Conservation (phyloP, 2,797 vertebrate genomes). For the Poecilia gillii region DNA sequence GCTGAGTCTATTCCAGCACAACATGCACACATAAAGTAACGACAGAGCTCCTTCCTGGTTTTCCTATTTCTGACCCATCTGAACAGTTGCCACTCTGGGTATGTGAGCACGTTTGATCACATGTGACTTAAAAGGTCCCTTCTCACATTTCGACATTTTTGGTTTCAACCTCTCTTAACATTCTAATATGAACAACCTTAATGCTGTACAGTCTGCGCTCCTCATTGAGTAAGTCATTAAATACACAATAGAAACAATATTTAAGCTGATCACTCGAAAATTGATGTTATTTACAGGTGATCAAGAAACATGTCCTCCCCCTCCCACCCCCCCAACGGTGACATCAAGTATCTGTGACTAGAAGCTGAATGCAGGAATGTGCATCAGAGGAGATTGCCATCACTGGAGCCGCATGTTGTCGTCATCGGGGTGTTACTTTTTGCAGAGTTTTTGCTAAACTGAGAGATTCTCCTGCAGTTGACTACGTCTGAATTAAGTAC, state of each 20-base stretch:
- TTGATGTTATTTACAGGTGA: conserved; percentile 72
- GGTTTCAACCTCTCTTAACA: conserved; percentile 32
- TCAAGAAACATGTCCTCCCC: conserved; percentile 41
- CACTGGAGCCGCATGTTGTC: conserved; percentile 57
- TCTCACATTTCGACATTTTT: conserved; percentile 36
- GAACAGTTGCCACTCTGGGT: conserved; percentile 37
- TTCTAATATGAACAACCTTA: conserved; percentile 41
- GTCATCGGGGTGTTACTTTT: conserved; percentile 69
- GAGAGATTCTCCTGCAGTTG: conserved; percentile 62
- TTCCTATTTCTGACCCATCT: conserved; percentile 47
- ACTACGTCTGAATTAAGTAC: conserved; percentile 75
- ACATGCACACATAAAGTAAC: conserved; percentile 35
- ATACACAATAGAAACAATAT: conserved; percentile 49
- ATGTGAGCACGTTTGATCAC: conserved; percentile 25
- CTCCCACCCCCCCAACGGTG: conserved; percentile 36
- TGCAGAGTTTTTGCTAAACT: conserved; percentile 66
- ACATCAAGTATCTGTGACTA: conserved; percentile 80
- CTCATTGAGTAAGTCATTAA: conserved; percentile 46
- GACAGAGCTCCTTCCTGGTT: conserved; percentile 39
- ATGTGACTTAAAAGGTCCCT: conserved; percentile 41
- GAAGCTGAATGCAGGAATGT: conserved; percentile 64
- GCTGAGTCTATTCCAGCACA: conserved; percentile 41
- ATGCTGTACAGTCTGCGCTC: conserved; percentile 36
- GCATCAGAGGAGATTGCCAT: conserved; percentile 76
- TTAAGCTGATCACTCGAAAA: conserved; percentile 41